A percentile compares a stretch with the other conserved stretches of the same genome.
phyloP scores from a whole-genome alignment of 2,888 invertebrate species.

The Drosophila longiperda region DNA sequence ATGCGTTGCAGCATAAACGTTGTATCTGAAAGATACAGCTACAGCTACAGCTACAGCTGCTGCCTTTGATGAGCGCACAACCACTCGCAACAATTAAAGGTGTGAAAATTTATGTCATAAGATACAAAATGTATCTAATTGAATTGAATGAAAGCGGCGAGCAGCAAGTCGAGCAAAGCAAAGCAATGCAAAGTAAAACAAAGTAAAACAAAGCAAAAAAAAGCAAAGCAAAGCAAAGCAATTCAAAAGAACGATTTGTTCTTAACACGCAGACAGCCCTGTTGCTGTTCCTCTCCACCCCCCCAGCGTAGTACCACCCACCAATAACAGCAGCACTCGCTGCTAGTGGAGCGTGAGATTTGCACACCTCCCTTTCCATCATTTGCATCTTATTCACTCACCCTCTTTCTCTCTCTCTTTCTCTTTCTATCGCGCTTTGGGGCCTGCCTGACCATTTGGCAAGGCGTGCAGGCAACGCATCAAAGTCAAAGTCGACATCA shows the following conservation, averaged over 20 bases:
- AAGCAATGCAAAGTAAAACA: background rate
- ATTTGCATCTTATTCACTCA: background rate
- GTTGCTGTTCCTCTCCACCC: background rate
- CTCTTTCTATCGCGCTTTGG: slow-evolving; percentile 15
- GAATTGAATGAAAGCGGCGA: slow-evolving; percentile 71
- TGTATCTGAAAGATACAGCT: slow-evolving; percentile 55
- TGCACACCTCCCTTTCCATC: slow-evolving; percentile 12
- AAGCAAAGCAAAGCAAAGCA: background rate
- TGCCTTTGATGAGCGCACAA: slow-evolving; percentile 23
- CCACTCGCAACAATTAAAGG: slow-evolving; percentile 53
- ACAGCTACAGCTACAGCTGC: slow-evolving; percentile 8
- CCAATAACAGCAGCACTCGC: slow-evolving; percentile 5
- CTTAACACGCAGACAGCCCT: slow-evolving; percentile 63
- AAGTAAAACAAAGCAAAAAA: background rate
- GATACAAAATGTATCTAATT: slow-evolving; percentile 82
- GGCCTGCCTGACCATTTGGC: slow-evolving; percentile 30
- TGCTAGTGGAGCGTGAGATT: slow-evolving; percentile 69
- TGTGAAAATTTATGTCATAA: slow-evolving; percentile 81
- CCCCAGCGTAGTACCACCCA: slow-evolving; percentile 1
- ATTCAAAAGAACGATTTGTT: slow-evolving; percentile 63
- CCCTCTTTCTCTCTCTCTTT: background rate
- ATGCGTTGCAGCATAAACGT: slow-evolving; percentile 58
- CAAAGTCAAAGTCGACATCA: slow-evolving; percentile 74
- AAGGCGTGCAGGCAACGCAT: slow-evolving; percentile 63
- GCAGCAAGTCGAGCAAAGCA: background rate